These are phyloP conservation scores for Rhysida immarginata DNA, from an alignment of 1,140 invertebrate genomes.

Conservation along the genomic window DNA sequence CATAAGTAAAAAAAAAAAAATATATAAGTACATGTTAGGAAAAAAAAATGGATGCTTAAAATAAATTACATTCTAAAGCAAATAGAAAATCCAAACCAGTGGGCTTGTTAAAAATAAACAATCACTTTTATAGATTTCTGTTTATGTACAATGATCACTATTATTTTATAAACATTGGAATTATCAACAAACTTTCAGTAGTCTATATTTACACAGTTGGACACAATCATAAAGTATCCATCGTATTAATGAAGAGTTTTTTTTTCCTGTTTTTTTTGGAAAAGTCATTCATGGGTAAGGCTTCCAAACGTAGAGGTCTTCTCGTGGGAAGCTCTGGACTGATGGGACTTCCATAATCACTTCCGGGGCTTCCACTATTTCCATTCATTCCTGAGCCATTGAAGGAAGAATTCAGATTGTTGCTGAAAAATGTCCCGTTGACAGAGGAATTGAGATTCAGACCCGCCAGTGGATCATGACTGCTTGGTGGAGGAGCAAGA, in stretches of 20 bases:
- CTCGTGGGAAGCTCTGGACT: constrained; percentile 13
- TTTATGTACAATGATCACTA: no score
- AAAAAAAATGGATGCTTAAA: no score
- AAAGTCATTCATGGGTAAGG: constrained; percentile 20
- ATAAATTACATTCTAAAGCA: no score
- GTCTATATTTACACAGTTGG: no score
- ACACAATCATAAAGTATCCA: constrained; percentile 1
- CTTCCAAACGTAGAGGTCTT: constrained; percentile 24
- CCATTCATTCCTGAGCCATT: constrained; percentile 14
- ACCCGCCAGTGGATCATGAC: constrained; percentile 10
- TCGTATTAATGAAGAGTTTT: constrained; percentile 18
- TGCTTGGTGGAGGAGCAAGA: not conserved
- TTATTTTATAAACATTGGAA: no score
- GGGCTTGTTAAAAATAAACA: no score
- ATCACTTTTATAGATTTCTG: no score
- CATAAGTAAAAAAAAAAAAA: no score
- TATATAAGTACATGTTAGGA: no score
- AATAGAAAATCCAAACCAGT: no score
- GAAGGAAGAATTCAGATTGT: not conserved
- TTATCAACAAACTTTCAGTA: no score
- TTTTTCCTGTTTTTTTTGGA: constrained; percentile 18
- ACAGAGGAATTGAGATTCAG: constrained; percentile 3
- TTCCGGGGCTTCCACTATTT: constrained; percentile 16
- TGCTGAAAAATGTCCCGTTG: not conserved
- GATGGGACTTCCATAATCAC: constrained; percentile 16